These are phyloP conservation scores for Caranx ignobilis DNA, from an alignment of 2,113 vertebrate species.

Conservation along the genomic window DNA sequence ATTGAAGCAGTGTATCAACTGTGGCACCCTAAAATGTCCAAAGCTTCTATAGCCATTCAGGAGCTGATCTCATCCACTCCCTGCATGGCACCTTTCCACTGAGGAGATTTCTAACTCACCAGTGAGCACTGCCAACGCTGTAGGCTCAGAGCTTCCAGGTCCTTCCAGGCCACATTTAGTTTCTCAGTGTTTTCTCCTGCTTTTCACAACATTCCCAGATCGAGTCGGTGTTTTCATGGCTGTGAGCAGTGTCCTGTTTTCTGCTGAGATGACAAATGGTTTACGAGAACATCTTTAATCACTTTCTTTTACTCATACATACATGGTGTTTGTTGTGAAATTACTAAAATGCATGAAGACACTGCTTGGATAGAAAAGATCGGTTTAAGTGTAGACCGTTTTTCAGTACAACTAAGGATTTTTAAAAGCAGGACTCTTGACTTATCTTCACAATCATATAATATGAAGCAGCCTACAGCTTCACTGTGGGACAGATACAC, in stretches of 20 bases:
- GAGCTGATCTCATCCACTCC: slow-evolving; percentile 8
- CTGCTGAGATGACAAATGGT: neutral
- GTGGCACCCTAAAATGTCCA: neutral
- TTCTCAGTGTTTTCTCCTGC: neutral
- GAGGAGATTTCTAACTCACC: slow-evolving; percentile 31
- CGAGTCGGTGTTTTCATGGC: neutral
- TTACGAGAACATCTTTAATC: neutral
- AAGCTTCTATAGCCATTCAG: neutral
- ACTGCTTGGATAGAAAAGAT: slow-evolving; percentile 9
- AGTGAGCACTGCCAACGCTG: neutral
- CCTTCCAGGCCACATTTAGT: slow-evolving; percentile 6
- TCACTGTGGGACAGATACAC: neutral
- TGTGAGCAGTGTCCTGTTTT: neutral
- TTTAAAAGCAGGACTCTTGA: neutral
- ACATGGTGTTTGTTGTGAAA: slow-evolving; percentile 23
- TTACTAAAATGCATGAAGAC: slow-evolving; percentile 21
- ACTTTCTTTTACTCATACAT: neutral
- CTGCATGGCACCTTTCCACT: slow-evolving; percentile 13
- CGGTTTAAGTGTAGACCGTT: neutral
- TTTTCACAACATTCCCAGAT: neutral
- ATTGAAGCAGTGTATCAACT: neutral
- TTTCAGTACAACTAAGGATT: neutral
- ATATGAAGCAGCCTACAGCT: neutral
- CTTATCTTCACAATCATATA: slow-evolving; percentile 1
- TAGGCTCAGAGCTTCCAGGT: neutral